Evolutionary conservation across 2,888 invertebrate genomes (phyloP).

Genomic region (Limnephilus lunatus): DNA sequence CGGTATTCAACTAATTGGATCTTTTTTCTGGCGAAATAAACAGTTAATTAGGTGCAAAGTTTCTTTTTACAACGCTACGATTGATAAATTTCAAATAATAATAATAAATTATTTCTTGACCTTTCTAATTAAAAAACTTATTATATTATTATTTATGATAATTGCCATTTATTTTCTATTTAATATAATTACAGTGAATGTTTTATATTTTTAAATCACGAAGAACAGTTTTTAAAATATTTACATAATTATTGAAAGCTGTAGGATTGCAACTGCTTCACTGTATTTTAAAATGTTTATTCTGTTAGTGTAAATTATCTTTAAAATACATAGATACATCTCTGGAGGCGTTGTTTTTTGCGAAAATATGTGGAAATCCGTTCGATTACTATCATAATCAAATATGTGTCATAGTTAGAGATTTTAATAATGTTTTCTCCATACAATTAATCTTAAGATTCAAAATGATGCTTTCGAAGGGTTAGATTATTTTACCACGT

Average conservation of each 20-base stretch:
- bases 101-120: not conserved
- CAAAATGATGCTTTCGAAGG: not conserved
- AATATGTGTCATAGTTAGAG: not conserved
- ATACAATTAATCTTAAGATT: not conserved
- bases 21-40: not conserved
- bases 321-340: not conserved
- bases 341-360: not conserved
- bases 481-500: not conserved
- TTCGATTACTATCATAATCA: not conserved
- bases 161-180: constrained; percentile 2
- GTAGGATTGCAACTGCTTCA: not conserved
- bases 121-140: not conserved
- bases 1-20: not conserved
- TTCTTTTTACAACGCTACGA: not conserved
- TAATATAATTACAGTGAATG: not conserved
- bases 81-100: not conserved
- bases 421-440: not conserved
- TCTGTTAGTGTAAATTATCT: not conserved
- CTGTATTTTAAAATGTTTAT: not conserved
- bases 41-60: not conserved
- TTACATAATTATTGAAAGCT: not conserved
- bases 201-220: not conserved
- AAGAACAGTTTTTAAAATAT: not conserved
- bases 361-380: not conserved
- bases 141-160: not conserved